phyloP scores from a whole-genome alignment of 2,113 vertebrate species.

The Nycticryphes semicollaris region DNA sequence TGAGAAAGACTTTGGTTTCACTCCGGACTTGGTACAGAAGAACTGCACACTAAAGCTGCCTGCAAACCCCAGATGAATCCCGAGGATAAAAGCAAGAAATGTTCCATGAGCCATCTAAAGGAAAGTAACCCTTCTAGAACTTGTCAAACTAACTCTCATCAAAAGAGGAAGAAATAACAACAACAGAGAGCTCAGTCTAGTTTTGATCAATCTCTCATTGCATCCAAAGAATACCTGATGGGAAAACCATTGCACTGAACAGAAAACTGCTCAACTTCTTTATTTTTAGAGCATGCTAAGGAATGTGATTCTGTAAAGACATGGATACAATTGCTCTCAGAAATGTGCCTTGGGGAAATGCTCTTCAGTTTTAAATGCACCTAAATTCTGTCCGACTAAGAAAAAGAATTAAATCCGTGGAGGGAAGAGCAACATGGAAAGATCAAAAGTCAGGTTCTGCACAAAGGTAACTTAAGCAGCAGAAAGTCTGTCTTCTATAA shows the following conservation, averaged over 20 bases:
- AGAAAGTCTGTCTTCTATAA: background rate
- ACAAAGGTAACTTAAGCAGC: background rate
- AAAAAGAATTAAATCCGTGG: background rate
- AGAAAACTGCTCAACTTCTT: background rate
- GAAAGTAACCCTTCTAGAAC: background rate
- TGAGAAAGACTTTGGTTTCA: background rate
- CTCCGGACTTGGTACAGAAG: background rate
- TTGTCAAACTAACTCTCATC: background rate
- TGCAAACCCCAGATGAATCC: background rate
- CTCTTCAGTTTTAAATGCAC: background rate
- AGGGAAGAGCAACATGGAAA: background rate
- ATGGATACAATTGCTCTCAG: background rate
- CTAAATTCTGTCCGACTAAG: background rate
- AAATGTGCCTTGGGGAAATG: background rate
- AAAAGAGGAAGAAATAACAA: background rate
- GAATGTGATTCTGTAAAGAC: background rate
- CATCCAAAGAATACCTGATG: background rate
- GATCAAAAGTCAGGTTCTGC: background rate
- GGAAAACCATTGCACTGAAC: background rate
- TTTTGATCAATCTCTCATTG: background rate
- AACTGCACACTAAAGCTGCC: background rate
- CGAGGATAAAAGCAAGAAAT: background rate
- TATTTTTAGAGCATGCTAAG: background rate
- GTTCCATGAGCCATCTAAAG: background rate
- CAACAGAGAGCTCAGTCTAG: background rate